Percentiles rank a stretch among this genome's conserved stretches.
phyloP scores from a whole-genome alignment of 2,797 vertebrate genomes.

The Muraenolepis orangiensis region DNA sequence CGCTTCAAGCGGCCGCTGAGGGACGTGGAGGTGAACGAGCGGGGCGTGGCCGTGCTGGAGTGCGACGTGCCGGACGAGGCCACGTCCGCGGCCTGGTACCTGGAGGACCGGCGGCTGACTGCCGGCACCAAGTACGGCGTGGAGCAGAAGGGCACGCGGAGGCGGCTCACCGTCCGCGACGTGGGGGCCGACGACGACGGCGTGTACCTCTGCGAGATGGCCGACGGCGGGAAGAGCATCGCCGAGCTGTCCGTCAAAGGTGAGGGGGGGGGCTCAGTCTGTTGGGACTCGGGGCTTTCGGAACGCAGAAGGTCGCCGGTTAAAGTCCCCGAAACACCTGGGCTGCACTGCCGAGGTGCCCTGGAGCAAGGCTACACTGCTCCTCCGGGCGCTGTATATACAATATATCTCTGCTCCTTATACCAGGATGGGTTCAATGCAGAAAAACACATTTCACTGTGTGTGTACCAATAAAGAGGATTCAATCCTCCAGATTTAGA shows the following conservation, averaged over 20 bases:
- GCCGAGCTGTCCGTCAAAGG: slow-evolving; percentile 92
- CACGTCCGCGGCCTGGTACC: slow-evolving; percentile 85
- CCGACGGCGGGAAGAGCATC: slow-evolving; percentile 87
- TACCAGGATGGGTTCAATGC: too few species aligned
- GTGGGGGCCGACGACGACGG: slow-evolving; percentile 87
- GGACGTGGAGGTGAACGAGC: slow-evolving; percentile 84
- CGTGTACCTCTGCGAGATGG: slow-evolving; percentile 94
- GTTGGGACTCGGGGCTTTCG: too few species aligned
- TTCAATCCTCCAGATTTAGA: too few species aligned
- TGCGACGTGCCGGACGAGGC: slow-evolving; percentile 89
- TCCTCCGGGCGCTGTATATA: too few species aligned
- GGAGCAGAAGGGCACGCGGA: slow-evolving; percentile 81
- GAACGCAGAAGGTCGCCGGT: too few species aligned
- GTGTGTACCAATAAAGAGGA: too few species aligned
- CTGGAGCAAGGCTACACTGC: too few species aligned
- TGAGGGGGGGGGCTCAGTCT: too few species aligned
- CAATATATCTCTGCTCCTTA: too few species aligned
- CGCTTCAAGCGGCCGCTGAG: slow-evolving; percentile 79
- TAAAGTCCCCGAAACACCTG: too few species aligned
- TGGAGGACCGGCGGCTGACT: slow-evolving; percentile 88
- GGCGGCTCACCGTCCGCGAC: slow-evolving; percentile 86
- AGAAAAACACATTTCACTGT: too few species aligned
- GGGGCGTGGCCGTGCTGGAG: slow-evolving; percentile 84
- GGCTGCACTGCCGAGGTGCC: too few species aligned
- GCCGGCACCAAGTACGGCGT: slow-evolving; percentile 88